Conservation (phyloP, 2,888 invertebrate genomes). For the Heliconius erato region DNA sequence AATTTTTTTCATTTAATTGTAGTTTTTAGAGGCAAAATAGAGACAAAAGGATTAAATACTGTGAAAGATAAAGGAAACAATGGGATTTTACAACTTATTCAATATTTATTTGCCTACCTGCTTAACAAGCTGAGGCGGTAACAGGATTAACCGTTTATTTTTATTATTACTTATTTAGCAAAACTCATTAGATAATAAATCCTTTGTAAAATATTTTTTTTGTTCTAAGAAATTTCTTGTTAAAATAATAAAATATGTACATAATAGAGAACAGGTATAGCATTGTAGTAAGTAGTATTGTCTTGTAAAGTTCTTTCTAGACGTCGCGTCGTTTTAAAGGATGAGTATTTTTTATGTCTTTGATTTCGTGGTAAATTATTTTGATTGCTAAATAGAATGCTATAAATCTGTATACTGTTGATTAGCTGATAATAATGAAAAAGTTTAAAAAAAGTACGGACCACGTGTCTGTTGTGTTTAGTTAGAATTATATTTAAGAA, state of each 20-base stretch:
- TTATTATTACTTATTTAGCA: background rate
- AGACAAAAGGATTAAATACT: background rate
- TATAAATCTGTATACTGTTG: no score
- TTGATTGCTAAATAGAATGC: no score
- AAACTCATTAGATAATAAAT: background rate
- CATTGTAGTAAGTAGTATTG: background rate
- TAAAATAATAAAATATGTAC: background rate
- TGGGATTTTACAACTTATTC: background rate
- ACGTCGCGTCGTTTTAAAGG: background rate
- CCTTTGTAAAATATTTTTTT: background rate
- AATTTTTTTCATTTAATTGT: background rate
- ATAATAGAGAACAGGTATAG: no score
- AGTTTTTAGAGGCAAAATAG: background rate
- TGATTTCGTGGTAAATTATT: no score
- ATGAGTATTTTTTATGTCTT: background rate
- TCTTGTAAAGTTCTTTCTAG: background rate
- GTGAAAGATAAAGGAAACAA: background rate
- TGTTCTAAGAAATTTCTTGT: background rate
- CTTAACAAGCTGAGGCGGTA: background rate
- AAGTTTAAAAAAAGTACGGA: no score
- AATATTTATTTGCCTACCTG: background rate
- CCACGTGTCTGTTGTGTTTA: no score
- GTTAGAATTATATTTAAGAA: no score
- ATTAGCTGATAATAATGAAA: no score
- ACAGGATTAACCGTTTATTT: background rate